Base-by-base conservation (phyloP, 1,140 invertebrate species). In the Saccostrea cuccullata region DNA sequence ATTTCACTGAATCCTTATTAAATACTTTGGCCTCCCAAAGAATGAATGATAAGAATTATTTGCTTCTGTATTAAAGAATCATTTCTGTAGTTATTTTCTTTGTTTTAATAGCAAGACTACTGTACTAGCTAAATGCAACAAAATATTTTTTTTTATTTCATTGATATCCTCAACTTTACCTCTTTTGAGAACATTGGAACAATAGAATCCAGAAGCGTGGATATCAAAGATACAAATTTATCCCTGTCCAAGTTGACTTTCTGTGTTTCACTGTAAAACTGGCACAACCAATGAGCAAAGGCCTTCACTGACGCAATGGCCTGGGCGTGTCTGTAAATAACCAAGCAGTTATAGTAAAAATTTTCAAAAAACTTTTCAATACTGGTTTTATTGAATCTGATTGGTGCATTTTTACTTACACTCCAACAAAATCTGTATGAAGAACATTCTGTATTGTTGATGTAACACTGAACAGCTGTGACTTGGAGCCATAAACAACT, bases 241-340 rank as follows among this genome's bases (percentile, higher is more conserved):
- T 92, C 90, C 82, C 93, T 93, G 83, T 92, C 89, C 82, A 94
- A 91, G 55, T 92, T 92, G 20, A 92, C 91, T 47, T 91, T 90
- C 20, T 92, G 87, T 8, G 92, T 89, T 85, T 93, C 92, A 55
- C 85, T 91, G 85, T 94, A 94, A 88, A 93, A 94, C 91, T 95
- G 94, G 15, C 92, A 89, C 89, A 95, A 90, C 96, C 96, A 97
- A 91, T 96, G 96, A 89, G 96, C 95, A 96, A 96, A 97, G 0
- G 97, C 96, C 93, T 97, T 96, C 36, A 97, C 93, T 6, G 97
- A 96, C 15, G 96, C 96, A 58, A 97, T 94, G 26, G 96, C 95
- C 93, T 97, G 96, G 64, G 96, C 96, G 94, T 97, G 96, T n/a
- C 96, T 97, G 91, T 26, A 55, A 87, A 85, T 0, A 26, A 13